phyloP scores from a whole-genome alignment of 2,113 vertebrate species.

The Prionailurus viverrinus region DNA sequence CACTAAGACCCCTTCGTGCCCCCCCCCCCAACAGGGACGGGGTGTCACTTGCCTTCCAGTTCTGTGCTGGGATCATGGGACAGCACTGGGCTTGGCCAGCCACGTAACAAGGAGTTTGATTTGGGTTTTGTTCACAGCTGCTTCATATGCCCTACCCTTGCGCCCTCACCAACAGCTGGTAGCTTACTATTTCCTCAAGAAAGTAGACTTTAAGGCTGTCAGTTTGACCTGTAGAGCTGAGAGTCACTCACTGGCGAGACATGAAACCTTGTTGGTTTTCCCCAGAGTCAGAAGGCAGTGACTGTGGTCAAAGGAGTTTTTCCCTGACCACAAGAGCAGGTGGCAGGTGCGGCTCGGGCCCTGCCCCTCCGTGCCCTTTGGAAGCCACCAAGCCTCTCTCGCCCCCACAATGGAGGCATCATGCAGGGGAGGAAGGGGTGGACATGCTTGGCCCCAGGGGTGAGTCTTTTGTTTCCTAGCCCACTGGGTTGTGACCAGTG shows the following conservation, averaged over 20 bases:
- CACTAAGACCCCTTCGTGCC: not conserved
- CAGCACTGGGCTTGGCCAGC: slow-evolving; percentile 38
- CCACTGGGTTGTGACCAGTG: not conserved
- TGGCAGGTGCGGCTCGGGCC: slow-evolving; percentile 48
- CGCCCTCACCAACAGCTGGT: slow-evolving; percentile 70
- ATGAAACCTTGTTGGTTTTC: slow-evolving; percentile 63
- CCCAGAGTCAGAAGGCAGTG: slow-evolving; percentile 59
- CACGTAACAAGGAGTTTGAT: not conserved
- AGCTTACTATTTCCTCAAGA: slow-evolving; percentile 71
- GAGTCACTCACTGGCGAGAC: slow-evolving; percentile 57
- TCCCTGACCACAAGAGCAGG: not conserved
- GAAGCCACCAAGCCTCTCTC: slow-evolving; percentile 65
- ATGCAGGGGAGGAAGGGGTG: slow-evolving; percentile 48
- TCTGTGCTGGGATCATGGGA: not conserved
- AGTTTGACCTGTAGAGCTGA: slow-evolving; percentile 61
- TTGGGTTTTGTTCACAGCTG: slow-evolving; percentile 63
- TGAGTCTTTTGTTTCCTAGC: not conserved
- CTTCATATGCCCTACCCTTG: slow-evolving; percentile 59
- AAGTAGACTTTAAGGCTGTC: slow-evolving; percentile 63
- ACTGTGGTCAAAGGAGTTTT: slow-evolving; percentile 2
- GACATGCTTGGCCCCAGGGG: slow-evolving; percentile 41
- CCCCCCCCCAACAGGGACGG: not conserved
- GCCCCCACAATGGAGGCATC: slow-evolving; percentile 52
- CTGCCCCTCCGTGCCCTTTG: not conserved
- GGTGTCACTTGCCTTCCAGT: slow-evolving; percentile 28